phyloP scores from a whole-genome alignment of 2,113 vertebrate species.

The Toxotes chatareus region DNA sequence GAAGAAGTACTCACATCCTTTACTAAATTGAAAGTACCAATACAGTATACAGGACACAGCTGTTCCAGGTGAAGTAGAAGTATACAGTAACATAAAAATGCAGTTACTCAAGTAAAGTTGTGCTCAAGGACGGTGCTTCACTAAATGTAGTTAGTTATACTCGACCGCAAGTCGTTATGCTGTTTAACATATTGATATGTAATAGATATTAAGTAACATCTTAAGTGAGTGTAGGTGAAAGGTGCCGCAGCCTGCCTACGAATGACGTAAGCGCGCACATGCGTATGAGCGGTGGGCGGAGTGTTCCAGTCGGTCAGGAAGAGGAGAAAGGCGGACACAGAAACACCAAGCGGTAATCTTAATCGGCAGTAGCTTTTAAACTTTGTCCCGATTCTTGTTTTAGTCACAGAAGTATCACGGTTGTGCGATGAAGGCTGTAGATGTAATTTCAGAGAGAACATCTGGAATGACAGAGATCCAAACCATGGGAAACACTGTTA shows the following conservation, averaged over 20 bases:
- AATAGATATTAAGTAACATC: background rate
- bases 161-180: background rate
- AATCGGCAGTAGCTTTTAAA: conserved; percentile 27
- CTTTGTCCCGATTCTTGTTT: background rate
- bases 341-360: conserved; percentile 74
- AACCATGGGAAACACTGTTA: conserved; percentile 51
- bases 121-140: background rate
- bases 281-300: conserved; percentile 66
- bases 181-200: background rate
- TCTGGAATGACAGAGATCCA: conserved; percentile 6
- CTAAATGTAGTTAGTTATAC: background rate
- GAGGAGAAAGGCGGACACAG: conserved; percentile 81
- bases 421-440: background rate
- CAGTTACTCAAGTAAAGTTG: background rate
- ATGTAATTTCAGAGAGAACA: background rate
- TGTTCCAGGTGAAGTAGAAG: background rate
- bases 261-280: conserved; percentile 44
- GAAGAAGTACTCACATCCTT: too few relatives aligned
- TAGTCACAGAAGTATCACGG: too few relatives aligned
- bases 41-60: too few relatives aligned
- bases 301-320: conserved; percentile 77
- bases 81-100: background rate
- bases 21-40: too few relatives aligned
- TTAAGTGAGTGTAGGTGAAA: background rate
- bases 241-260: background rate